Percentiles rank a stretch among this genome's conserved stretches.
Evolutionary conservation across 2,113 vertebrate genomes (phyloP).

Genomic region (Pygoscelis adeliae): DNA sequence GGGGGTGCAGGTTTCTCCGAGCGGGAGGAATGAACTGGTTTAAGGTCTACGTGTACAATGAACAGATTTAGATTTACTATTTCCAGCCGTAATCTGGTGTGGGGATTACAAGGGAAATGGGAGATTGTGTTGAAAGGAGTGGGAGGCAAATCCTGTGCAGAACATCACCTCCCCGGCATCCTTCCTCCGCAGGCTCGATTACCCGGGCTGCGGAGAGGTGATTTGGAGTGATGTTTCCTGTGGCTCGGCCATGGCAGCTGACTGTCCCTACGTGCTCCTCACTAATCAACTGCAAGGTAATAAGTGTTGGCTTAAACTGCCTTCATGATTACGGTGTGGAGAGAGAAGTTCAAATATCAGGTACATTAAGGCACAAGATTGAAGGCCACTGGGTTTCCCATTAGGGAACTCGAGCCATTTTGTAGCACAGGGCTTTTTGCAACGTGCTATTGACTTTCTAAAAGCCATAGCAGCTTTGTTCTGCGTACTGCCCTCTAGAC

Average conservation of each 20-base stretch:
- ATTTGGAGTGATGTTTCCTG: accelerated
- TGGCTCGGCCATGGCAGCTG: accelerated
- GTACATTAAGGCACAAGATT: not conserved
- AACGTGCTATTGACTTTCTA: not conserved
- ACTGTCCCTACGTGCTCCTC: not conserved
- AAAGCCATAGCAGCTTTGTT: not conserved
- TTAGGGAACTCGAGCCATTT: not conserved
- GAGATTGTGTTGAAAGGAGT: not conserved
- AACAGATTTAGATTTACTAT: not conserved
- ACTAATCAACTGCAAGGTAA: not conserved
- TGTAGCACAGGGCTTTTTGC: not conserved
- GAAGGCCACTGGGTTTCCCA: not conserved
- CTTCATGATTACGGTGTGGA: not conserved
- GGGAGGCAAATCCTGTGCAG: not conserved
- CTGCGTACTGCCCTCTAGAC: not conserved
- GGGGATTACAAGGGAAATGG: not conserved
- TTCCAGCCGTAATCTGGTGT: not conserved
- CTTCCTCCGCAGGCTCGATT: accelerated
- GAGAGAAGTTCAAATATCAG: not conserved
- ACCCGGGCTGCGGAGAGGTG: accelerated
- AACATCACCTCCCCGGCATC: not conserved
- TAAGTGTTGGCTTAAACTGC: not conserved
- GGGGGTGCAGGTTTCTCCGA: not conserved
- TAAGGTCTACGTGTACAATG: not conserved
- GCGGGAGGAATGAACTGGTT: not conserved